Conservation (phyloP, 2,797 vertebrate species). For the Chelidonichthys spinosus region DNA sequence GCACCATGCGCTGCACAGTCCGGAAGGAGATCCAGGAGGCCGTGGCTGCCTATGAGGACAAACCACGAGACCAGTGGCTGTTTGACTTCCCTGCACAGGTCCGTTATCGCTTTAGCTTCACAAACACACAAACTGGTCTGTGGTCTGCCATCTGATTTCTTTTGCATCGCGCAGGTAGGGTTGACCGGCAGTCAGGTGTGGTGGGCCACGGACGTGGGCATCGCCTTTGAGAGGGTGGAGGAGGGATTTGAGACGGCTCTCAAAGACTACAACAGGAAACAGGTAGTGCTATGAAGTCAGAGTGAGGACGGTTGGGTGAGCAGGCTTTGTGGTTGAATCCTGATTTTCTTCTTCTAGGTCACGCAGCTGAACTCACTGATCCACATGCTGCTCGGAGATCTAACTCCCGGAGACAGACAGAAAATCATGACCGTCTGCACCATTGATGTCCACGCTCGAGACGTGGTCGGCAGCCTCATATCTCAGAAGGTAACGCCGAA, state of each 20-base stretch:
- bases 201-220: constrained; percentile 83
- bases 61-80: constrained; percentile 83
- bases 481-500: constrained; percentile 86
- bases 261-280: constrained; percentile 85
- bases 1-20: constrained; percentile 77
- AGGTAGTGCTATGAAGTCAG: constrained; percentile 58
- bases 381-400: constrained; percentile 93
- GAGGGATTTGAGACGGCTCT: constrained; percentile 85
- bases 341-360: constrained; percentile 87
- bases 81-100: constrained; percentile 84
- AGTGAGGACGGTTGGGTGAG: neutral
- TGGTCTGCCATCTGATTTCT: constrained; percentile 1
- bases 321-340: constrained; percentile 54
- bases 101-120: neutral
- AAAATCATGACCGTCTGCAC: constrained; percentile 93
- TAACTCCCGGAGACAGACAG: constrained; percentile 89
- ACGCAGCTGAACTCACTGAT: constrained; percentile 93
- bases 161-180: constrained; percentile 64
- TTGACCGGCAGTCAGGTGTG: constrained; percentile 83
- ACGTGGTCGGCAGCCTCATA: constrained; percentile 89
- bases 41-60: constrained; percentile 82
- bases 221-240: constrained; percentile 85
- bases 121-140: neutral
- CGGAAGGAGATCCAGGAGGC: constrained; percentile 84
- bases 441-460: constrained; percentile 90